Conservation (phyloP, 2,113 vertebrate species). For the Gavia stellata region DNA sequence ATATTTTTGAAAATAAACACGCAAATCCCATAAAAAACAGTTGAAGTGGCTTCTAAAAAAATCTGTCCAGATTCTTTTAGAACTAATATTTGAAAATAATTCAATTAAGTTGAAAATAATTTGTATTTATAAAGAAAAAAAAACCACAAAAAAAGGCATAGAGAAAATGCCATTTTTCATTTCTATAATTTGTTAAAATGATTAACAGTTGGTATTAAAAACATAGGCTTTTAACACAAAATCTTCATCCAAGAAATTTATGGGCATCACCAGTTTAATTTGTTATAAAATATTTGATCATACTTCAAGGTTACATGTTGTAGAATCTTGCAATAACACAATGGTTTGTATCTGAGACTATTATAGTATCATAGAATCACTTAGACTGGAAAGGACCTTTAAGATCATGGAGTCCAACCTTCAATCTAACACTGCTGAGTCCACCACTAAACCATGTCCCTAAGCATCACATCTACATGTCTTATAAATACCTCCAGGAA, state of each 20-base stretch:
- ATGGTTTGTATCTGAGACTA: neutral
- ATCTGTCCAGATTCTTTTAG: neutral
- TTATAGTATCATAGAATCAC: neutral
- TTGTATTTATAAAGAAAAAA: neutral
- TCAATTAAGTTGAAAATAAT: neutral
- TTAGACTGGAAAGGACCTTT: too few species aligned
- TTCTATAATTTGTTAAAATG: neutral
- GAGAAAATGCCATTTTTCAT: fast-evolving
- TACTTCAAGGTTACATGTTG: neutral
- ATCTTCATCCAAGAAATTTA: neutral
- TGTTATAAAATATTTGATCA: neutral
- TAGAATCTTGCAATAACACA: neutral
- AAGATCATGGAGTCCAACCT: too few species aligned
- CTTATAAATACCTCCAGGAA: too few species aligned
- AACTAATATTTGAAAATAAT: neutral
- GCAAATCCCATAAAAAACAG: neutral
- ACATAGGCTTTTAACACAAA: neutral
- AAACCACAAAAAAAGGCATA: neutral
- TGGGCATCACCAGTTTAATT: neutral
- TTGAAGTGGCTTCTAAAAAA: neutral
- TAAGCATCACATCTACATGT: too few species aligned
- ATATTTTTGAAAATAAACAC: neutral
- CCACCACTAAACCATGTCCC: too few species aligned
- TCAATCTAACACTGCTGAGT: too few species aligned
- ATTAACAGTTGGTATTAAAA: neutral